A percentile compares a stretch with the other conserved stretches of the same genome.
Evolutionary conservation across 1,140 invertebrate genomes (phyloP).

Genomic region (Plodia interpunctella): DNA sequence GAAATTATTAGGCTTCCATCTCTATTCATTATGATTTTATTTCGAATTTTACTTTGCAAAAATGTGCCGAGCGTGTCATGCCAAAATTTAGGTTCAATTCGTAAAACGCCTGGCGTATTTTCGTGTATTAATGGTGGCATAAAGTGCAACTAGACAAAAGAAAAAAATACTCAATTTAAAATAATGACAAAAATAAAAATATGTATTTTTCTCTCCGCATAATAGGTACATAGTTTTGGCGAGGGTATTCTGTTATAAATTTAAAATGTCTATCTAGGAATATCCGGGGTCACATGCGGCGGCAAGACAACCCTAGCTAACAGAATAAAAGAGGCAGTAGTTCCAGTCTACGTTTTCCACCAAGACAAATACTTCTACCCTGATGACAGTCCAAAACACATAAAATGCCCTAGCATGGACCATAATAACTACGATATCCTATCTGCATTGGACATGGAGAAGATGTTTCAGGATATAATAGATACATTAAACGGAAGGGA

Average conservation of each 20-base stretch:
- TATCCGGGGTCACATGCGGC: constrained; percentile 87
- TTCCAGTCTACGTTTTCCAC: constrained; percentile 79
- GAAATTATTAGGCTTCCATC: no score
- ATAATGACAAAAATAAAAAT: no score
- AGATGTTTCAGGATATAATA: constrained; percentile 80
- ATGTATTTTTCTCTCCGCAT: not conserved
- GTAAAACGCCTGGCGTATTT: no score
- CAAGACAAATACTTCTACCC: constrained; percentile 89
- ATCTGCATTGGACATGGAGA: constrained; percentile 85
- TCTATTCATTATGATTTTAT: no score
- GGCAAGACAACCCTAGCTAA: constrained; percentile 87
- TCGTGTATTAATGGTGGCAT: no score
- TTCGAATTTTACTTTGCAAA: no score
- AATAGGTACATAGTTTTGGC: no score
- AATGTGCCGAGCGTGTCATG: no score
- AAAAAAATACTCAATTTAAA: no score
- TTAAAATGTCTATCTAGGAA: constrained; percentile 20
- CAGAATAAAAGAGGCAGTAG: constrained; percentile 74
- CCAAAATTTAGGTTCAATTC: no score
- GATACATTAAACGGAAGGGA: constrained; percentile 54
- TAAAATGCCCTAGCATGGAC: constrained; percentile 80
- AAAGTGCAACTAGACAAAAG: no score
- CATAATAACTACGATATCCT: constrained; percentile 89
- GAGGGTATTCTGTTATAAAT: no score
- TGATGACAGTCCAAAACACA: constrained; percentile 82